A percentile compares a stretch with the other conserved stretches of the same genome.
Evolutionary conservation across 35 echinoderm and acorn worm genomes (phyloP).

Genomic region (Apostichopus parvimensis): DNA sequence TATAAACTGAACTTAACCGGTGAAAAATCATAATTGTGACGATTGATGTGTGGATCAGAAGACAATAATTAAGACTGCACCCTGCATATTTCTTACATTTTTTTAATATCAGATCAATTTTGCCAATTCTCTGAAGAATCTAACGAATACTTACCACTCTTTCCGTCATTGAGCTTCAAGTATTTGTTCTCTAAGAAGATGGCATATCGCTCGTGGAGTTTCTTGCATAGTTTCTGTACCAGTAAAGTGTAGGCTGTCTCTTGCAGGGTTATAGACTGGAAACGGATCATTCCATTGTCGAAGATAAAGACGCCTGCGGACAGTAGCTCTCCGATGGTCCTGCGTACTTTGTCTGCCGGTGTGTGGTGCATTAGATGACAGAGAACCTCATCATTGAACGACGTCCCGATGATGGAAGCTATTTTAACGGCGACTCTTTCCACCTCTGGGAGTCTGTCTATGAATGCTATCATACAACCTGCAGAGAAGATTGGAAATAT

Average conservation of each 20-base stretch:
- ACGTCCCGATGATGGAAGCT: conserved; percentile 82
- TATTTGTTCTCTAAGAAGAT: conserved; percentile 77
- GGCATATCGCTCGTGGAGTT: conserved; percentile 88
- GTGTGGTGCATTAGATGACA: conserved; percentile 69
- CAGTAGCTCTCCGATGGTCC: conserved; percentile 62
- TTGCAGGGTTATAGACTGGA: conserved; percentile 80
- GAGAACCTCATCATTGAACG: conserved; percentile 73
- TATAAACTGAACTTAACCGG: too few relatives aligned
- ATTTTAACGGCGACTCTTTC: conserved; percentile 89
- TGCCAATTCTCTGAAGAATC: too few relatives aligned
- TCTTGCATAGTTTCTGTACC: conserved; percentile 74
- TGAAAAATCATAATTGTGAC: too few relatives aligned
- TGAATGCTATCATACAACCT: conserved; percentile 94
- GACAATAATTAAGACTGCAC: too few relatives aligned
- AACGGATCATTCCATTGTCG: conserved; percentile 52
- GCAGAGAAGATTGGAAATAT: background rate
- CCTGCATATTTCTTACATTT: too few relatives aligned
- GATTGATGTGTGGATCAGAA: too few relatives aligned
- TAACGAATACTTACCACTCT: conserved; percentile 10
- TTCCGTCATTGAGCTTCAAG: conserved; percentile 28
- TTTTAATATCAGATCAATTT: too few relatives aligned
- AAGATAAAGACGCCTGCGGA: conserved; percentile 58
- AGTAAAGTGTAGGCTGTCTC: conserved; percentile 87
- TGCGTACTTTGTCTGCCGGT: conserved; percentile 59
- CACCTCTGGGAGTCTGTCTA: conserved; percentile 84